Conservation (phyloP, 2,888 invertebrate species). For the Spilosoma lubricipeda region DNA sequence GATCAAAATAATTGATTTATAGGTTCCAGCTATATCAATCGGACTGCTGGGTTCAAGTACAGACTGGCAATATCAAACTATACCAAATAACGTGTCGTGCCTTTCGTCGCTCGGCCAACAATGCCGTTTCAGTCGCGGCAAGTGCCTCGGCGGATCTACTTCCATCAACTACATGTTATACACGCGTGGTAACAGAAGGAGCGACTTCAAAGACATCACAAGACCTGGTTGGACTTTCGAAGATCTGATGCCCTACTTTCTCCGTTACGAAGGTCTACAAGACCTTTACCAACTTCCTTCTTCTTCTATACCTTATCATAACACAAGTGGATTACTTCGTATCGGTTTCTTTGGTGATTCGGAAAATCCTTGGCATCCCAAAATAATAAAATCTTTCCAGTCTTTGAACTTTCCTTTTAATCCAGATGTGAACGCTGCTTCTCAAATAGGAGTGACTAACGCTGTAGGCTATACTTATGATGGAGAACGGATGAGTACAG, state of each 20-base stretch:
- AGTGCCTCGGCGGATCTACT: slow-evolving; percentile 74
- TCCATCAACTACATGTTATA: slow-evolving; percentile 75
- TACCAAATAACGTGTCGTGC: slow-evolving; percentile 61
- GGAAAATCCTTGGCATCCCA: slow-evolving; percentile 64
- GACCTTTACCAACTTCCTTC: slow-evolving; percentile 55
- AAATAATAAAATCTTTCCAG: slow-evolving; percentile 55
- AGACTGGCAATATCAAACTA: slow-evolving; percentile 19
- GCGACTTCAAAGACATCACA: slow-evolving; percentile 61
- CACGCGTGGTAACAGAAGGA: slow-evolving; percentile 62
- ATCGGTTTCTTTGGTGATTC: slow-evolving; percentile 61
- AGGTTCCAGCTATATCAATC: slow-evolving; percentile 12
- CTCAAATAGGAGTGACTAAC: slow-evolving; percentile 67
- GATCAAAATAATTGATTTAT: not conserved
- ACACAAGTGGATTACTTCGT: slow-evolving; percentile 63
- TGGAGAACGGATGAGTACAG: slow-evolving; percentile 68
- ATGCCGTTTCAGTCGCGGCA: slow-evolving; percentile 70
- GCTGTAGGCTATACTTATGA: slow-evolving; percentile 62
- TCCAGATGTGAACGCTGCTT: slow-evolving; percentile 64
- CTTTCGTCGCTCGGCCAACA: slow-evolving; percentile 52
- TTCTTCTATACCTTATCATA: slow-evolving; percentile 66
- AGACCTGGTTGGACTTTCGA: slow-evolving; percentile 69
- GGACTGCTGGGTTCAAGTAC: slow-evolving; percentile 1
- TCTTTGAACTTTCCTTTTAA: slow-evolving; percentile 62
- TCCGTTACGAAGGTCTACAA: slow-evolving; percentile 67
- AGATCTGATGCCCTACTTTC: slow-evolving; percentile 68